Evolutionary conservation across 2,888 invertebrate species (phyloP).

Genomic region (Philhelius pedissequus): DNA sequence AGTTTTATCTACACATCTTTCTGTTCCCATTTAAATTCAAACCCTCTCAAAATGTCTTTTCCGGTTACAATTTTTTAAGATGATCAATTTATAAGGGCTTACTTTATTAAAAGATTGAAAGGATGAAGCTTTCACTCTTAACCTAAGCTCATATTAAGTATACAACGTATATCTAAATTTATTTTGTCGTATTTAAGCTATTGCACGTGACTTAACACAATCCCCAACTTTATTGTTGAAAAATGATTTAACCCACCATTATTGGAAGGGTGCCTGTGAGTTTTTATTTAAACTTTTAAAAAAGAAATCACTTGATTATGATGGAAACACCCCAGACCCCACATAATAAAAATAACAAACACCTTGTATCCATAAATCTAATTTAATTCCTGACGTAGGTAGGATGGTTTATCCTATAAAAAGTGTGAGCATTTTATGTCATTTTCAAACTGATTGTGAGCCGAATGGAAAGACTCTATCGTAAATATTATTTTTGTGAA

Average conservation of each 20-base stretch:
- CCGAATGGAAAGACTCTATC: neutral
- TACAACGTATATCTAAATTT: neutral
- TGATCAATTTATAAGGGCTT: neutral
- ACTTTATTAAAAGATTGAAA: neutral
- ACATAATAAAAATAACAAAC: neutral
- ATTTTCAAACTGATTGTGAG: neutral
- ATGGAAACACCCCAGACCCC: neutral
- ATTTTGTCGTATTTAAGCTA: neutral
- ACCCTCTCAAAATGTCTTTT: neutral
- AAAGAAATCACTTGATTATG: neutral
- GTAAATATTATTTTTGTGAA: neutral
- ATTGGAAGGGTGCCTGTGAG: neutral
- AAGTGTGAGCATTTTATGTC: neutral
- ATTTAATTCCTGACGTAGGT: slow-evolving; percentile 1
- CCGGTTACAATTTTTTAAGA: neutral
- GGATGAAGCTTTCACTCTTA: neutral
- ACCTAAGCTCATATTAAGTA: neutral
- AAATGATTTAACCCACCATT: slow-evolving; percentile 1
- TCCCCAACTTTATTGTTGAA: neutral
- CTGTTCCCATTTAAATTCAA: neutral
- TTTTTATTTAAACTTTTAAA: neutral
- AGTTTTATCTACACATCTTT: neutral
- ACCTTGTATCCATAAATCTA: slow-evolving; percentile 23
- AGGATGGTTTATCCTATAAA: slow-evolving; percentile 11
- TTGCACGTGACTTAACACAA: slow-evolving; percentile 14